Evolutionary conservation across 2,797 vertebrate genomes (phyloP).

Genomic region (Sebastes goodei): DNA sequence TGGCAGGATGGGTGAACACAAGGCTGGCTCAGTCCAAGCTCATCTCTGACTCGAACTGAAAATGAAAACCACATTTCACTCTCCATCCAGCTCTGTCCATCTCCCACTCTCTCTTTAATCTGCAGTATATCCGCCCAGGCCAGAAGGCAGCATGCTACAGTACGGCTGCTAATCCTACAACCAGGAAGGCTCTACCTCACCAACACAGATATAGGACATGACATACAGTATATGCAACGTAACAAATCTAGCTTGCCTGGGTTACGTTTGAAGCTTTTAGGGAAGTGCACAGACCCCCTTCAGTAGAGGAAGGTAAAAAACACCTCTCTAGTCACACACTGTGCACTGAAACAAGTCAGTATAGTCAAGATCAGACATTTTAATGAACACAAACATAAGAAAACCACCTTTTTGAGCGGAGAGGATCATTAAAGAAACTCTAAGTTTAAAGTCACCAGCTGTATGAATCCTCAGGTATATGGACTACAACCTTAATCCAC

Average conservation of each 20-base stretch:
- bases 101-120: background rate
- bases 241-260: too few relatives aligned
- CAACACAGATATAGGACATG: background rate
- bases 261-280: background rate
- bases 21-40: background rate
- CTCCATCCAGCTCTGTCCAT: background rate
- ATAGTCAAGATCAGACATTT: background rate
- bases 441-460: background rate
- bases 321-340: background rate
- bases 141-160: background rate
- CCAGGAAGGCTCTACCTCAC: background rate
- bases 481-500: background rate
- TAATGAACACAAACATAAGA: background rate
- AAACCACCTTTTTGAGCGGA: background rate
- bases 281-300: background rate
- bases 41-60: conserved; percentile 1
- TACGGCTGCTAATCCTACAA: background rate
- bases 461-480: background rate
- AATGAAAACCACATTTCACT: conserved; percentile 19
- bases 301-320: background rate
- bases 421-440: background rate
- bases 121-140: background rate
- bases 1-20: background rate
- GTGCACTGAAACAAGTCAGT: background rate
- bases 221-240: background rate